Evolutionary conservation across 2,797 vertebrate species (phyloP).

Genomic region (Hippocampus kuda): DNA sequence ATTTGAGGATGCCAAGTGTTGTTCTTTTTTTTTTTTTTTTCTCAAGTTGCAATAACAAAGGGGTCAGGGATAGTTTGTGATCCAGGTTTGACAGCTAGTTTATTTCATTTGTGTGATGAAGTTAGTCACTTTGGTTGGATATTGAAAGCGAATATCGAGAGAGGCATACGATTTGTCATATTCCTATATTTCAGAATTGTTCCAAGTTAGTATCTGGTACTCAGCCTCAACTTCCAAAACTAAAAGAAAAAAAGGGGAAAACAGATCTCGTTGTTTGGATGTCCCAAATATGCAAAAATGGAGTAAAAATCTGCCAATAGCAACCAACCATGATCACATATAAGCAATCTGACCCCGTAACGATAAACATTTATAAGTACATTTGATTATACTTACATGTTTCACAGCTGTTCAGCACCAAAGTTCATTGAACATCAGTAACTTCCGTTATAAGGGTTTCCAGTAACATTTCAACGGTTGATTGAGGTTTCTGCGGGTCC

Average conservation of each 20-base stretch:
- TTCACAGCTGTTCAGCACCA: neutral
- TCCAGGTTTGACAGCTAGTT: neutral
- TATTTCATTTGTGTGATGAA: neutral
- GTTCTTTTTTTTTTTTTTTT: too few relatives aligned
- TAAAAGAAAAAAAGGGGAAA: too few relatives aligned
- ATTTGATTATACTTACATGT: neutral
- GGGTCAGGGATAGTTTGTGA: neutral
- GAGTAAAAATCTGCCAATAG: neutral
- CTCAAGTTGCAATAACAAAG: too few relatives aligned
- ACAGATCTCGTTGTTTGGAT: neutral
- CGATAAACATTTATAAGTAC: neutral
- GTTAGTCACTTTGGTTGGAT: neutral
- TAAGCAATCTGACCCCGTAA: neutral
- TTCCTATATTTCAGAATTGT: too few relatives aligned
- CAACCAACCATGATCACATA: neutral
- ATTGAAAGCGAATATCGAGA: neutral
- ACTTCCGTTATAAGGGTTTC: neutral
- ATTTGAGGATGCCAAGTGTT: neutral
- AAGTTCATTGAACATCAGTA: neutral
- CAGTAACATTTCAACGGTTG: neutral
- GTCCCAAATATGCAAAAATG: neutral
- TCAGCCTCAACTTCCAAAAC: too few relatives aligned
- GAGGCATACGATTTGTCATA: too few relatives aligned
- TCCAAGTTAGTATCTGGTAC: too few relatives aligned
- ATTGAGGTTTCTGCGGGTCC: conserved; percentile 8